These are phyloP conservation scores for Drosophila mercatorum DNA, from an alignment of 2,888 invertebrate species.

Conservation along the genomic window DNA sequence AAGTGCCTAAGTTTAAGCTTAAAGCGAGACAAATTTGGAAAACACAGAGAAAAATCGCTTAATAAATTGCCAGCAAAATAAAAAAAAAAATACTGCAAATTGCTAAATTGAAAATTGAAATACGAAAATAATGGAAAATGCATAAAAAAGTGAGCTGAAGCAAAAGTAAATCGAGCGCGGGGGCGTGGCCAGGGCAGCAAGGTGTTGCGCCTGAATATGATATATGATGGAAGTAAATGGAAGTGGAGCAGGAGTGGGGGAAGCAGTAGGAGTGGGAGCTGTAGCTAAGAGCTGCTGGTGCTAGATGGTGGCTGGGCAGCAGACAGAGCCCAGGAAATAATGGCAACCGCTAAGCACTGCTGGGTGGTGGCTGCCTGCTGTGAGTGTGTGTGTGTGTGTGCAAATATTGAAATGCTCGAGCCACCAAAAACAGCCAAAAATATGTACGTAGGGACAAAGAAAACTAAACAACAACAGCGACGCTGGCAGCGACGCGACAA, in stretches of 20 bases:
- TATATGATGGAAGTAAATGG: conserved; percentile 67
- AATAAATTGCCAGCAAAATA: conserved; percentile 47
- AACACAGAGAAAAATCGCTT: conserved; percentile 28
- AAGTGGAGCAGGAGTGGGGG: not conserved
- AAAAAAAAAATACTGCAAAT: conserved; percentile 35
- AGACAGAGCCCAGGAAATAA: conserved; percentile 75
- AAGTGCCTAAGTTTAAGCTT: not conserved
- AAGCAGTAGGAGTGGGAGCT: not conserved
- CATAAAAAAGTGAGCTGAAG: conserved; percentile 45
- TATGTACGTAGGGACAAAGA: conserved; percentile 68
- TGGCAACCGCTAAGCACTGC: conserved; percentile 60
- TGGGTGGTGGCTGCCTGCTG: not conserved
- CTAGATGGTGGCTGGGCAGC: conserved; percentile 9
- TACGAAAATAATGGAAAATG: conserved; percentile 65
- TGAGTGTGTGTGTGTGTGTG: conserved; percentile 30
- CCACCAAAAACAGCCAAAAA: conserved; percentile 54
- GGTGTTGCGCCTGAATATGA: conserved; percentile 70
- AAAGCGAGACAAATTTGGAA: conserved; percentile 11
- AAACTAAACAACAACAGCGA: conserved; percentile 75
- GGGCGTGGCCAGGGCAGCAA: conserved; percentile 20
- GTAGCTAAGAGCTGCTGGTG: not conserved
- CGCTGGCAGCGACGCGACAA: conserved; percentile 40
- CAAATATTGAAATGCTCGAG: conserved; percentile 75
- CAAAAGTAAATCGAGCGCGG: conserved; percentile 7
- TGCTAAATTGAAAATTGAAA: conserved; percentile 59